phyloP scores from a whole-genome alignment of 2,888 invertebrate species.

The Acanthosoma haemorrhoidale region DNA sequence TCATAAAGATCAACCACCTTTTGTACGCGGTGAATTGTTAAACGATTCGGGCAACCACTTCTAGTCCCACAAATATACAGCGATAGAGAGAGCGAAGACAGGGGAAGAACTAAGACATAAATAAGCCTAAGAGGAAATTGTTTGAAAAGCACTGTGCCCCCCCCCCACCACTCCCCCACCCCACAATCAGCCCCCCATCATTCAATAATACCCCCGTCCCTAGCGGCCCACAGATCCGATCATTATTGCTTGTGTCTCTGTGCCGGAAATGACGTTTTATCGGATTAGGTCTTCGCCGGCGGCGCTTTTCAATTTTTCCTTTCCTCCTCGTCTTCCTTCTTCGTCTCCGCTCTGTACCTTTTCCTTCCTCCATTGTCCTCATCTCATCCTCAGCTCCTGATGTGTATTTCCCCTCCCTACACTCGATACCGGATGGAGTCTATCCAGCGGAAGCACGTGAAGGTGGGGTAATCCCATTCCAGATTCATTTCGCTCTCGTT shows the following conservation, averaged over 20 bases:
- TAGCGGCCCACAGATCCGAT: background rate
- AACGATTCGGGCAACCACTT: no score
- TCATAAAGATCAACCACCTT: no score
- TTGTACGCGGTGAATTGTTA: no score
- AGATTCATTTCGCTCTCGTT: no score
- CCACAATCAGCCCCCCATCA: background rate
- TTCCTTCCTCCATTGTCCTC: background rate
- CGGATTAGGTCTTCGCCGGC: conserved; percentile 27
- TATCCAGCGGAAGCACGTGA: no score
- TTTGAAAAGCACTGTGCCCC: background rate
- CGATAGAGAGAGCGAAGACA: no score
- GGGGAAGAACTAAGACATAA: no score
- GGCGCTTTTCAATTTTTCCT: conserved; percentile 15
- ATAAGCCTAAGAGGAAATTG: no score
- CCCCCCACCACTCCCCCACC: background rate
- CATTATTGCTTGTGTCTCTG: background rate
- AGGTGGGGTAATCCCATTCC: no score
- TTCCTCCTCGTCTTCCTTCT: conserved; percentile 29
- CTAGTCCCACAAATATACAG: no score
- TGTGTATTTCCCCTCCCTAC: no score
- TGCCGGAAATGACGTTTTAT: conserved; percentile 36
- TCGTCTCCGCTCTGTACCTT: background rate
- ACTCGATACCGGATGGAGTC: no score
- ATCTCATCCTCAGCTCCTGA: background rate
- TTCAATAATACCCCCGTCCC: background rate